These are phyloP conservation scores for Hylia prasina DNA, from an alignment of 2,113 vertebrate species.

Conservation along the genomic window DNA sequence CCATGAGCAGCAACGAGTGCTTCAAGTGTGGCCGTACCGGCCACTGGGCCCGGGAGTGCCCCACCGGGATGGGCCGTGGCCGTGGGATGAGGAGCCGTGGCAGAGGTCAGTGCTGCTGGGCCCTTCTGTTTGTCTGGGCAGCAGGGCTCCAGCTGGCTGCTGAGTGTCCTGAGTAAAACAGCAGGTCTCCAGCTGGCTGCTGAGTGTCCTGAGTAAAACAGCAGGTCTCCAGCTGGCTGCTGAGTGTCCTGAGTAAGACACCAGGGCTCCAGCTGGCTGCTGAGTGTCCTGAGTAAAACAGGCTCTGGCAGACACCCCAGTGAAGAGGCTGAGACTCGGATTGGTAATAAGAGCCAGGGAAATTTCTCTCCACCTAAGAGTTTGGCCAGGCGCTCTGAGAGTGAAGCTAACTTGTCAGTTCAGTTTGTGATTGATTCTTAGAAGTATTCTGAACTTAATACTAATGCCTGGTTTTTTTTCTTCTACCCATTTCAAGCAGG, in stretches of 20 bases:
- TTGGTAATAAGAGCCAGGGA: background rate
- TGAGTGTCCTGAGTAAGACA: background rate
- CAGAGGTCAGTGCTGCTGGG: constrained; percentile 70
- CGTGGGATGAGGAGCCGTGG: constrained; percentile 87
- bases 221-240: too few relatives aligned
- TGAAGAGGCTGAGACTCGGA: too few relatives aligned
- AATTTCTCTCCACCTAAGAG: fast-evolving
- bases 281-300: background rate
- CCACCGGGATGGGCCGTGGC: constrained; percentile 85
- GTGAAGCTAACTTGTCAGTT: background rate
- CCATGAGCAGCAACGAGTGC: constrained; percentile 94
- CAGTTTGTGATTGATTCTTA: background rate
- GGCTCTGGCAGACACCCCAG: background rate
- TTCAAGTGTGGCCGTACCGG: constrained; percentile 95
- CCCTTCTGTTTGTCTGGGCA: background rate
- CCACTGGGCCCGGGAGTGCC: constrained; percentile 96
- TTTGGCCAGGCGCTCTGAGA: background rate
- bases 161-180: background rate
- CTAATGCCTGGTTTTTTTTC: background rate
- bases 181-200: too few relatives aligned
- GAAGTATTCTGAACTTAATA: background rate
- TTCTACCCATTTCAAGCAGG: constrained; percentile 60
- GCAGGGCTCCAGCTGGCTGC: background rate
- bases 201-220: background rate
- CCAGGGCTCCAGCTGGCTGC: background rate